Conservation (phyloP, 1,140 invertebrate genomes). For the Drosophila willistoni region DNA sequence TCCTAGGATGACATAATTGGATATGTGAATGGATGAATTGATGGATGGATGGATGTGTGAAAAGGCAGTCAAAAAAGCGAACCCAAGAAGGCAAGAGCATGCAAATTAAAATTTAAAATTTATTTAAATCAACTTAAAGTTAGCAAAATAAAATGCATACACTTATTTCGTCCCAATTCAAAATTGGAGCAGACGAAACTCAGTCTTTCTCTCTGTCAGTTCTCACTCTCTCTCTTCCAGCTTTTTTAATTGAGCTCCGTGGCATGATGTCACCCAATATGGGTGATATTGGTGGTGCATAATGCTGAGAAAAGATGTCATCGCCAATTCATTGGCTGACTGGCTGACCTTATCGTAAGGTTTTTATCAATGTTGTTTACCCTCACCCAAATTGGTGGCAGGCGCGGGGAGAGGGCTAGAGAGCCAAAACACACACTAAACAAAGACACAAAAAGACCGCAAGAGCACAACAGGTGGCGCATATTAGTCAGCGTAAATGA, state of each 20-base stretch:
- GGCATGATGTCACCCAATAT: slow-evolving; percentile 64
- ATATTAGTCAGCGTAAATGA: slow-evolving; percentile 53
- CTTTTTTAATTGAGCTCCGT: slow-evolving; percentile 57
- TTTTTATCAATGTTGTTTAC: slow-evolving; percentile 53
- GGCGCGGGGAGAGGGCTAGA: not conserved
- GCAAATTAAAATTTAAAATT: slow-evolving; percentile 4
- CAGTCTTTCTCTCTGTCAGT: not conserved
- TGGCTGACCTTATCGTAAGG: slow-evolving; percentile 43
- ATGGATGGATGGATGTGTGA: not conserved
- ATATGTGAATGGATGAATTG: not conserved
- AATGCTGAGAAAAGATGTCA: slow-evolving; percentile 1
- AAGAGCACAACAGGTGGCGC: slow-evolving; percentile 62
- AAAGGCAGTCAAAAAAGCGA: slow-evolving; percentile 5
- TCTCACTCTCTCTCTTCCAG: slow-evolving; percentile 1
- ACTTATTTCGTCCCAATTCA: not conserved
- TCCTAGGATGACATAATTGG: not conserved
- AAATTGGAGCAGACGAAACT: not conserved
- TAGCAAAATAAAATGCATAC: not conserved
- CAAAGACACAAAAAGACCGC: slow-evolving; percentile 24
- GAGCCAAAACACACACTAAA: too few relatives aligned
- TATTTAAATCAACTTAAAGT: not conserved
- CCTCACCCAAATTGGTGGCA: not conserved
- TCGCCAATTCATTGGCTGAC: not conserved
- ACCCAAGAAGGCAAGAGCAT: slow-evolving; percentile 18
- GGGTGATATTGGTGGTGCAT: slow-evolving; percentile 36